phyloP scores from a whole-genome alignment of 2,888 invertebrate genomes.

The Actias luna region DNA sequence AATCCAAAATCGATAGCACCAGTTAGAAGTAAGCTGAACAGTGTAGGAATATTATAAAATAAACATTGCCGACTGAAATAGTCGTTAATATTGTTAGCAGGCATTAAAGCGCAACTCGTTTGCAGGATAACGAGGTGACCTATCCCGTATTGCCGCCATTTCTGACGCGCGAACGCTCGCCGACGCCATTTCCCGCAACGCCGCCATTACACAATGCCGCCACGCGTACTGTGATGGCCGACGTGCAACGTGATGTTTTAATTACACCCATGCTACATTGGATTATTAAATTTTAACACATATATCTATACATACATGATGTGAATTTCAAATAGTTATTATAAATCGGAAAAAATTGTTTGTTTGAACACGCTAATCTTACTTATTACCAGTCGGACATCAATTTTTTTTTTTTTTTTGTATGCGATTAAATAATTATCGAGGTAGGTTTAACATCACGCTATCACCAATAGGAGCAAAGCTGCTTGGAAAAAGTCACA shows the following conservation, averaged over 20 bases:
- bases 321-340: too few relatives aligned
- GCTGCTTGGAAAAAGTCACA: too few relatives aligned
- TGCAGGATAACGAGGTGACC: constrained; percentile 4
- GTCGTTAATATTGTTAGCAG: constrained; percentile 1
- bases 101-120: constrained; percentile 6
- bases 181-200: constrained; percentile 3
- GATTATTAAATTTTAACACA: constrained; percentile 4
- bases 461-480: too few relatives aligned
- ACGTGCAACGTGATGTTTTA: constrained; percentile 1
- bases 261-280: not conserved
- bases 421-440: too few relatives aligned
- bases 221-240: constrained; percentile 4
- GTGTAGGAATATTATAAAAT: constrained; percentile 1
- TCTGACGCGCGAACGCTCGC: not conserved
- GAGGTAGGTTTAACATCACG: too few relatives aligned
- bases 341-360: not conserved
- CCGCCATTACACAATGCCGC: constrained; percentile 1
- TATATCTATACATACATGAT: not conserved
- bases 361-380: too few relatives aligned
- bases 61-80: not conserved
- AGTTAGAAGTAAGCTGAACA: not conserved
- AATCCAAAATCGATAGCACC: not conserved
- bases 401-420: too few relatives aligned
- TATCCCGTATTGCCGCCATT: constrained; percentile 9
- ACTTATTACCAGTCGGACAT: too few relatives aligned